Evolutionary conservation across 1,140 invertebrate genomes (phyloP), one percentile per base, ranked within the genome.

Genomic region (Andricus grossulariae): DNA sequence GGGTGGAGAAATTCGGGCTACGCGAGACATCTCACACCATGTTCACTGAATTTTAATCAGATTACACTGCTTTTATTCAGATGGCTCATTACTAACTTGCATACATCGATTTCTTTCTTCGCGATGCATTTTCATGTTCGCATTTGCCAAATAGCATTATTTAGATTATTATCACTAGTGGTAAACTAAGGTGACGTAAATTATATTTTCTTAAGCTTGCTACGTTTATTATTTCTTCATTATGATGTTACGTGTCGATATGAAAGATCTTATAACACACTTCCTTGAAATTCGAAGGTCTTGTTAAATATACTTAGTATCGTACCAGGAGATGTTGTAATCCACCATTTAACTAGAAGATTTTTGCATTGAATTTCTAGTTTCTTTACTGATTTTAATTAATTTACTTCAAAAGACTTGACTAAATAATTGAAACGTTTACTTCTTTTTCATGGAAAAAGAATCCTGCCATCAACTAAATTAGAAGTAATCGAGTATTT

Each of bases 241-340:
- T n/a, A 39, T 16, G 57, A 66, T 66, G 16, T 66, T 21, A 66
- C 32, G 57, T 66, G 57, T 66, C 18, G 60, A 45, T 45, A 66
- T 25, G 10, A 39, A 66, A 66, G 12, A 32, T 13, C 60, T 15
- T 66, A 66, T 11, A 32, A 66, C 60, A 32, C 60, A 66, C 60
- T 15, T 66, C 60, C 60, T 39, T 66, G 39, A 45, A 10, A 32
- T 57, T 18, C n/a, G 55, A 55, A 49, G 19, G 57, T 25, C 16
- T 60, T 50, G 18, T 50, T 49, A 3, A 18, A 55, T 51, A 16
- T 4, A 50, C 21, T 74, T 50, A 25, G 10, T 6, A 52, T 32
- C 4, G 32, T 32, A 16, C 18, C 18, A 25, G 5, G 13, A 25
- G 25, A 8, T 54, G 15, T 32, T 57, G 18, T 16, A 21, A 49